These are phyloP conservation scores for Patella ulyssiponensis DNA, from an alignment of 2,888 invertebrate species.

Conservation along the genomic window DNA sequence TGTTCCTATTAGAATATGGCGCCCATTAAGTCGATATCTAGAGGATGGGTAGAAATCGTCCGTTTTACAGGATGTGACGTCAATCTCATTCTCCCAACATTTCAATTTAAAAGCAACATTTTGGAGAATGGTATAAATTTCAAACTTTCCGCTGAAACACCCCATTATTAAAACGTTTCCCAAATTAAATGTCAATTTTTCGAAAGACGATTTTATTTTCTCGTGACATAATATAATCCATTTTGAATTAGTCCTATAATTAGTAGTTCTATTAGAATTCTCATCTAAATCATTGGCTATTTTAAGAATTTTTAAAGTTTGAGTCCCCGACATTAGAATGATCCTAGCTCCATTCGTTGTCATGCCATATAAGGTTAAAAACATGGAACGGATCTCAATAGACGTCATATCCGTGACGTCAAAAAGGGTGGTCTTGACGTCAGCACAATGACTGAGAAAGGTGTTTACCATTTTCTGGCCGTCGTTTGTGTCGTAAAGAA, in stretches of 20 bases:
- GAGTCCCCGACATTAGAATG: too few relatives aligned
- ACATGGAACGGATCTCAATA: too few relatives aligned
- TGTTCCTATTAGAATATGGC: neutral
- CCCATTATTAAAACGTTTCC: too few relatives aligned
- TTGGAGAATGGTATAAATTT: too few relatives aligned
- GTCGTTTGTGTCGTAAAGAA: neutral
- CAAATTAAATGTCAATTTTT: too few relatives aligned
- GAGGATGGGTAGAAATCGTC: neutral
- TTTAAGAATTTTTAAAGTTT: neutral
- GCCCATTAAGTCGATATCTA: neutral
- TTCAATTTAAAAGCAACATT: too few relatives aligned
- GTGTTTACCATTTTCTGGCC: neutral
- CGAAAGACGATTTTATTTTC: too few relatives aligned
- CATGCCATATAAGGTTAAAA: too few relatives aligned
- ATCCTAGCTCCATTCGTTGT: too few relatives aligned
- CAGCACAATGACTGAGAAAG: neutral
- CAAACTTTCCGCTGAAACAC: too few relatives aligned
- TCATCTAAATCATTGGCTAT: neutral
- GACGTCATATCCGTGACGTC: neutral
- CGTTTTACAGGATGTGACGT: neutral
- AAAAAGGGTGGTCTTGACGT: neutral
- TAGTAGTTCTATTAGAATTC: neutral
- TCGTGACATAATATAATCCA: neutral
- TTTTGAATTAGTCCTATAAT: neutral
- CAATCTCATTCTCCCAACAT: neutral